phyloP scores from a whole-genome alignment of 2,797 vertebrate species.

The Chromobotia macracanthus region DNA sequence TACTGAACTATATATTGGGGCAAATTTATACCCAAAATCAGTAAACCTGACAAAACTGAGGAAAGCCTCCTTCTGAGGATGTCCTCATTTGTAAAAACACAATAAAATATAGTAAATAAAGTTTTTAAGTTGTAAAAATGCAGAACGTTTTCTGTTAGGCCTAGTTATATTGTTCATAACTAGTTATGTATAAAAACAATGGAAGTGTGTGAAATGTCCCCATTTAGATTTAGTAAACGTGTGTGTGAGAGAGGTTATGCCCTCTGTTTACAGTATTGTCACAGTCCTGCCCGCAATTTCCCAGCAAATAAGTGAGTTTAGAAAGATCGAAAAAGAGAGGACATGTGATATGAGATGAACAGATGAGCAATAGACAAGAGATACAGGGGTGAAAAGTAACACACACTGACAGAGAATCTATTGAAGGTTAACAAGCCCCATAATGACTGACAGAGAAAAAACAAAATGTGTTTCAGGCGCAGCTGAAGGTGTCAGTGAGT shows the following conservation, averaged over 20 bases:
- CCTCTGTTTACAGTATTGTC: slow-evolving; percentile 37
- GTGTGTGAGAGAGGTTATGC: slow-evolving; percentile 14
- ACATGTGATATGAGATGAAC: not conserved
- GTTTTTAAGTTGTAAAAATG: too few relatives aligned
- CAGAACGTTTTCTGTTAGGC: too few relatives aligned
- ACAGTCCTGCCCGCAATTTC: slow-evolving; percentile 32
- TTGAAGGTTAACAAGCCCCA: slow-evolving; percentile 30
- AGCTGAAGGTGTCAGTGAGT: not conserved
- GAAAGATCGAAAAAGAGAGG: slow-evolving; percentile 43
- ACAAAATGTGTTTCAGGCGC: not conserved
- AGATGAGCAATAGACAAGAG: slow-evolving; percentile 35
- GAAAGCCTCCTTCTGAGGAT: too few relatives aligned
- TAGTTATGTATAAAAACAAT: too few relatives aligned
- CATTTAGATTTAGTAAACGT: too few relatives aligned
- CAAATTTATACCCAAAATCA: too few relatives aligned
- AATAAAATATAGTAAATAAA: too few relatives aligned
- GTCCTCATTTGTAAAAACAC: too few relatives aligned
- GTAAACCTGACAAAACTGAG: too few relatives aligned
- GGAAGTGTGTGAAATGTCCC: too few relatives aligned
- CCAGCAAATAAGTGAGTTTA: slow-evolving; percentile 44
- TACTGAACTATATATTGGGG: too few relatives aligned
- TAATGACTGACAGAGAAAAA: not conserved
- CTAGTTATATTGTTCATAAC: too few relatives aligned
- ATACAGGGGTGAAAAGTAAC: not conserved
- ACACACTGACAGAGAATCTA: slow-evolving; percentile 1